These are phyloP conservation scores for Erithacus rubecula DNA, from an alignment of 2,797 vertebrate genomes.

Conservation along the genomic window DNA sequence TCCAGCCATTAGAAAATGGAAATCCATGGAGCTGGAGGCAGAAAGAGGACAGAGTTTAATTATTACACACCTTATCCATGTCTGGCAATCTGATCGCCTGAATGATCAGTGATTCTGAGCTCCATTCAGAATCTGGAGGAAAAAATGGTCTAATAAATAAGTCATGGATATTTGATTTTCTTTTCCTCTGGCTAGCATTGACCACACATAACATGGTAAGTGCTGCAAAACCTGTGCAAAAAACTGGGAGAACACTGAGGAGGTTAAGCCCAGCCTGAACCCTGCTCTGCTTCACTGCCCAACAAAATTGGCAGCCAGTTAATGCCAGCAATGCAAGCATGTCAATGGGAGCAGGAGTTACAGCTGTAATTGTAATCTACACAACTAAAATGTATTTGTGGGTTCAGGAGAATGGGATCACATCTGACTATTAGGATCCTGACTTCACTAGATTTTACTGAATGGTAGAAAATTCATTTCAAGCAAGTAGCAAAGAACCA, in stretches of 20 bases:
- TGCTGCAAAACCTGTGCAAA: background rate
- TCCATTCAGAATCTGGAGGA: background rate
- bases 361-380: background rate
- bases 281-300: constrained; percentile 33
- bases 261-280: background rate
- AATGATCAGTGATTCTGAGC: background rate
- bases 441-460: background rate
- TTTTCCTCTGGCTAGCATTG: background rate
- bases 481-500: background rate
- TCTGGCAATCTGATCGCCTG: background rate
- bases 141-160: constrained; percentile 44
- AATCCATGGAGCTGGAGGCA: background rate
- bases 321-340: background rate
- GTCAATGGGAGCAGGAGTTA: background rate
- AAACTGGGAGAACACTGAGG: background rate
- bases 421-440: background rate
- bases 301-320: constrained; percentile 17
- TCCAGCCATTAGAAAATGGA: background rate
- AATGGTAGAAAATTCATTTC: constrained; percentile 16
- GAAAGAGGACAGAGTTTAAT: background rate
- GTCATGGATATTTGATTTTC: constrained; percentile 20
- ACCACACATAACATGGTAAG: background rate
- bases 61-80: background rate
- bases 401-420: background rate
- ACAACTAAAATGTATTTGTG: background rate